phyloP scores from a whole-genome alignment of 64 coral and sea anemone genomes.

The Acropora yongei region DNA sequence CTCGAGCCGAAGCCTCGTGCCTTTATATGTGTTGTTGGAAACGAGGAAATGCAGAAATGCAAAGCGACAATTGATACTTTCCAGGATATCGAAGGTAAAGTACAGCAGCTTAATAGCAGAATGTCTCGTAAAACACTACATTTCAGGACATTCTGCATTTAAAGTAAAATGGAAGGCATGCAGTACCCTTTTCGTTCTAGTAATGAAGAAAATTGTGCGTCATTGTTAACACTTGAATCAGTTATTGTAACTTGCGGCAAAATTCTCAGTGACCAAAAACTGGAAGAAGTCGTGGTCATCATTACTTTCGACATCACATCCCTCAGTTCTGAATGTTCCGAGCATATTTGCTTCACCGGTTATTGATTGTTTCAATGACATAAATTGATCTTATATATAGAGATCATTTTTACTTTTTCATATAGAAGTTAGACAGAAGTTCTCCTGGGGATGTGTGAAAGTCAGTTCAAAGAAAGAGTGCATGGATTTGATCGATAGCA shows the following conservation, averaged over 20 bases:
- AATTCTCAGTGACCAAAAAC: no score
- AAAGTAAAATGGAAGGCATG: no score
- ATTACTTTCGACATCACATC: no score
- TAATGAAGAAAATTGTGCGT: no score
- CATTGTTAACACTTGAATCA: no score
- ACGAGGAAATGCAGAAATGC: constrained; percentile 56
- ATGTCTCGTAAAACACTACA: background rate
- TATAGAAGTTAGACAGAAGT: constrained; percentile 6
- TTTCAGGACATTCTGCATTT: background rate
- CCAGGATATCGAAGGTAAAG: background rate
- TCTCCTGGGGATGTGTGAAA: constrained; percentile 67
- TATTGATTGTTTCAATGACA: no score
- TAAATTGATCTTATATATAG: no score
- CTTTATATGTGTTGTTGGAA: constrained; percentile 72
- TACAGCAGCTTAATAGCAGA: background rate
- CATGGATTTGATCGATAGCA: constrained; percentile 3
- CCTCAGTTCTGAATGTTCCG: no score
- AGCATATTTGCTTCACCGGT: no score
- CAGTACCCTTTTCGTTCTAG: no score
- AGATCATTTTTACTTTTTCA: background rate
- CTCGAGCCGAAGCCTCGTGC: constrained; percentile 69
- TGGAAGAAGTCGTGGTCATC: no score
- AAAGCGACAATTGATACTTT: constrained; percentile 41
- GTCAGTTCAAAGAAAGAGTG: constrained; percentile 41
- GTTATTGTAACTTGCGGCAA: no score